Base-by-base conservation (phyloP, 2,888 invertebrate species). In the Cheiracanthium punctorium region DNA sequence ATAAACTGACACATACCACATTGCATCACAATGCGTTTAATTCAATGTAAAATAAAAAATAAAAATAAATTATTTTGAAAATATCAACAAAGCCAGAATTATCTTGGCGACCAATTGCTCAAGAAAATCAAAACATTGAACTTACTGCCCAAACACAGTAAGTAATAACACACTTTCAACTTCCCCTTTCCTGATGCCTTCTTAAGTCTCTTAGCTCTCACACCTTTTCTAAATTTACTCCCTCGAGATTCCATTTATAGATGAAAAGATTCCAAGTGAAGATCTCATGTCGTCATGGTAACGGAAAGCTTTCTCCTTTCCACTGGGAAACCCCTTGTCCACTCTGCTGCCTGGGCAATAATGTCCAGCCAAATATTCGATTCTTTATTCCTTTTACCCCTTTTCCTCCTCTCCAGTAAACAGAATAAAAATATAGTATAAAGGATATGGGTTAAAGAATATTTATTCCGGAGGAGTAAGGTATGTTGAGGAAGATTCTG, bases 341-440 rank as follows among this genome's bases (percentile, higher is more conserved):
- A 58, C 58, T 58, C 58, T n/a, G 58, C 58, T 24, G 58, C 24
- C 58, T 20, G 20, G 58, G 58, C 58, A 58, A 58, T 58, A 20
- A 58, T 58, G 58, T 58, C 58, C 58, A 24, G 58, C 58, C 58
- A 58, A 58, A 58, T 58, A 58, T 58, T 58, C 58, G 58, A 58
- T 58, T 58, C 58, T 58, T 58, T 48, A 48, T 48, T 24, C 58
- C 58, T 24, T 58, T 20, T 58, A 24, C 20, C 24, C 24, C 20
- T 12, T 58, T 58, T 58, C 24, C 43, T 7, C 4, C 4, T 4
- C 37, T 37, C 10, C 4, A 48, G 43, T 12, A 48, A 48, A 48
- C n/a, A 17, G 10, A 48, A 48, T 48, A 48, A 48, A 37, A 48
- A 17, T 17, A 48, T 2, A 37, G 10, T 10, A 48, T 17, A 48